Evolutionary conservation across 2,797 vertebrate genomes (phyloP).

Genomic region (Poecilia picta): DNA sequence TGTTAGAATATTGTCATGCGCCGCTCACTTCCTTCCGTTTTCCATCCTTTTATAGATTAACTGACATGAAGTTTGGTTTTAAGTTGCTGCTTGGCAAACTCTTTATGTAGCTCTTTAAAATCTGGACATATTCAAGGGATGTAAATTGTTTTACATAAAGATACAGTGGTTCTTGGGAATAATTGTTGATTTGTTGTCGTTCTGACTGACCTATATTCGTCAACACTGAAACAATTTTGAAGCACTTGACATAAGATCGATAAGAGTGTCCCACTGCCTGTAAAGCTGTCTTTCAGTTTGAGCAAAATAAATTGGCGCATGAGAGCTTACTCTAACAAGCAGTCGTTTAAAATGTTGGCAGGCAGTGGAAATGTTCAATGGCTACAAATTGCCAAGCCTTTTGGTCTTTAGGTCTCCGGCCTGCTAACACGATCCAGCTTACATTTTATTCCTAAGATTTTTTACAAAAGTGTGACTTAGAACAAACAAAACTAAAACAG

Average conservation of each 20-base stretch:
- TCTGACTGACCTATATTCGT: neutral
- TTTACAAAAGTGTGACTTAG: neutral
- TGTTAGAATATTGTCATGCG: constrained; percentile 20
- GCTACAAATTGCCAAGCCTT: constrained; percentile 1
- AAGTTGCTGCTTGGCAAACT: neutral
- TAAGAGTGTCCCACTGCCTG: neutral
- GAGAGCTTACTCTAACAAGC: constrained; percentile 7
- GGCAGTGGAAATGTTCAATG: neutral
- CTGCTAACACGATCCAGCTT: neutral
- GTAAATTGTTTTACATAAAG: neutral
- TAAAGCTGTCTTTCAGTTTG: neutral
- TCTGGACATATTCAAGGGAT: neutral
- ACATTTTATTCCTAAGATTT: neutral
- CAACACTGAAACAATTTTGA: neutral
- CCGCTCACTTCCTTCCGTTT: constrained; percentile 14
- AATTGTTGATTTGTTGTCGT: neutral
- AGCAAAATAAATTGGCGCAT: constrained; percentile 8
- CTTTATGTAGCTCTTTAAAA: neutral
- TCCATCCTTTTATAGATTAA: neutral
- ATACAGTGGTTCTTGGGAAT: neutral
- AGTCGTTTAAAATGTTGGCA: constrained; percentile 12
- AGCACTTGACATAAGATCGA: neutral
- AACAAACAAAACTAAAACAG: neutral
- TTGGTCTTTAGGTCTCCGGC: neutral
- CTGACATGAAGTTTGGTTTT: neutral